Evolutionary conservation across 2,888 invertebrate genomes (phyloP).

Genomic region (Drosophila formosana): DNA sequence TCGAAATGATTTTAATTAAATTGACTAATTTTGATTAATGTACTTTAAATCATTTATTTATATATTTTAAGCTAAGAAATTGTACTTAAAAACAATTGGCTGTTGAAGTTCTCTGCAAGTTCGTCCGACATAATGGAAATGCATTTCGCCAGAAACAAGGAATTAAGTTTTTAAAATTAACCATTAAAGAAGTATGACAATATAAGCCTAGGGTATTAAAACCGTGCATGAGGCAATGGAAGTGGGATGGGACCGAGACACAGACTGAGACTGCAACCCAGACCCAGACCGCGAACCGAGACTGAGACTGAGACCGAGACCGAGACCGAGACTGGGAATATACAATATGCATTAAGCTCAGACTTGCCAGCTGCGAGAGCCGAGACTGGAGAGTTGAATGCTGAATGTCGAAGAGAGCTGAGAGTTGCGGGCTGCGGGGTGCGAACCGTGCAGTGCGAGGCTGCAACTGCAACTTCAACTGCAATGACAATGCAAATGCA

Average conservation of each 20-base stretch:
- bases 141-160: too few species aligned
- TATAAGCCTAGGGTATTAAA: neutral
- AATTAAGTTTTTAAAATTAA: too few species aligned
- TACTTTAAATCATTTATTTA: too few species aligned
- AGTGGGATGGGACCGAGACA: neutral
- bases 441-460: neutral
- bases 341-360: conserved; percentile 19
- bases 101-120: too few species aligned
- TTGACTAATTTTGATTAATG: too few species aligned
- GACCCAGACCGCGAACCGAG: neutral
- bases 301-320: neutral
- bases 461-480: neutral
- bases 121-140: too few species aligned
- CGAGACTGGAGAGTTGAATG: conserved; percentile 11
- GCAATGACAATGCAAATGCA: conserved; percentile 48
- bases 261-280: conserved; percentile 5
- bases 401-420: neutral
- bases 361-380: conserved; percentile 17
- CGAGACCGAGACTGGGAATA: conserved; percentile 8
- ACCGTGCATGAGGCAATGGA: neutral
- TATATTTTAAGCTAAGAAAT: too few species aligned
- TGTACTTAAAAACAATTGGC: too few species aligned
- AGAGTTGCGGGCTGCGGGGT: conserved; percentile 1
- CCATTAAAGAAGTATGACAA: neutral
- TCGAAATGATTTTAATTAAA: too few species aligned